Evolutionary conservation across 1,140 invertebrate species (phyloP).

Genomic region (Atta cephalotes): DNA sequence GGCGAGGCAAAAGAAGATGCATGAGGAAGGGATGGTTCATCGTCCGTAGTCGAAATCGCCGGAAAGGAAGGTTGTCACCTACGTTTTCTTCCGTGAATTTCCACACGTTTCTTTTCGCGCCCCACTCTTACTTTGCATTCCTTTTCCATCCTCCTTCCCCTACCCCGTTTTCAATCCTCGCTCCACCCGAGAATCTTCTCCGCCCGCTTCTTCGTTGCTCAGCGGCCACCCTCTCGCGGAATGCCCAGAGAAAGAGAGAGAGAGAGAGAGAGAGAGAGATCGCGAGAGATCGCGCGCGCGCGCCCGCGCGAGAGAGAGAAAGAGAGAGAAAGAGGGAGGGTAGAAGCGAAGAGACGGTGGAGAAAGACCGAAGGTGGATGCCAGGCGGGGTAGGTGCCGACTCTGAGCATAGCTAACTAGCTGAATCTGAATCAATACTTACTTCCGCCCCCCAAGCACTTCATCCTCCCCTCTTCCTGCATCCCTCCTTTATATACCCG

Average conservation of each 20-base stretch:
- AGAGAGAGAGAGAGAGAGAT: background rate
- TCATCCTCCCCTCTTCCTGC: slow-evolving; percentile 38
- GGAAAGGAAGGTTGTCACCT: slow-evolving; percentile 74
- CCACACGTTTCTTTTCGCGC: slow-evolving; percentile 54
- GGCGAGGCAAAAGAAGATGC: background rate
- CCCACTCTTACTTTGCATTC: slow-evolving; percentile 43
- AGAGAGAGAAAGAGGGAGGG: background rate
- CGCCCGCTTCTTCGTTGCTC: slow-evolving; percentile 26
- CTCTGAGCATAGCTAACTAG: slow-evolving; percentile 83
- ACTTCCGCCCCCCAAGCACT: slow-evolving; percentile 75
- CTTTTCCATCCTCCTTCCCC: slow-evolving; percentile 29
- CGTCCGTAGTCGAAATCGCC: slow-evolving; percentile 18
- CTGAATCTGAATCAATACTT: slow-evolving; percentile 85
- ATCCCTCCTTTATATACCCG: background rate
- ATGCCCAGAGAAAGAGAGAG: background rate
- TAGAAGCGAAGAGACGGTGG: background rate
- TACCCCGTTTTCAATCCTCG: slow-evolving; percentile 19
- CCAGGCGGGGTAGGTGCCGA: slow-evolving; percentile 70
- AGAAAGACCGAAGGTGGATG: slow-evolving; percentile 52
- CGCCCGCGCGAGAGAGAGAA: too few species aligned
- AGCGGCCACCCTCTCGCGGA: slow-evolving; percentile 50
- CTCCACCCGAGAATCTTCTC: slow-evolving; percentile 48
- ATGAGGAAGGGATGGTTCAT: background rate
- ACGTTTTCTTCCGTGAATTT: slow-evolving; percentile 90
- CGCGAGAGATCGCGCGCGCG: background rate